These are phyloP conservation scores for Dolichotis patagonum DNA, from an alignment of 2,113 vertebrate genomes.

Conservation along the genomic window DNA sequence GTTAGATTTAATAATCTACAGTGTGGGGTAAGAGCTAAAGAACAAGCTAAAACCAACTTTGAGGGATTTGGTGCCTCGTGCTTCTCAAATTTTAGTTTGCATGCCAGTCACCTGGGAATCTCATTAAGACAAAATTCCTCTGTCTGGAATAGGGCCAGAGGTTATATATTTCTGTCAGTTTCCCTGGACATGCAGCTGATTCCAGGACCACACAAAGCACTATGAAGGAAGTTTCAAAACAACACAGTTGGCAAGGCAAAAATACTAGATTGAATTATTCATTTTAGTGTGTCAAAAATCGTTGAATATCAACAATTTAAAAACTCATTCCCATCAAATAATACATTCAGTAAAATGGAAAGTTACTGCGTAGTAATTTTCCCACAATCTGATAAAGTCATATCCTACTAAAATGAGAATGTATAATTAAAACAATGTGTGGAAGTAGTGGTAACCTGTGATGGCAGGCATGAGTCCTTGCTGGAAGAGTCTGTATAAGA, in stretches of 20 bases:
- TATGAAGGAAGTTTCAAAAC: not conserved
- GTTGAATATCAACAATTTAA: not conserved
- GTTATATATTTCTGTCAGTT: not conserved
- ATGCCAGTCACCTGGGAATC: not conserved
- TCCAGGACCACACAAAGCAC: not conserved
- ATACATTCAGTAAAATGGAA: not conserved
- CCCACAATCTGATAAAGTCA: not conserved
- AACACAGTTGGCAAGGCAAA: conserved; percentile 19
- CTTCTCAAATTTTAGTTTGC: not conserved
- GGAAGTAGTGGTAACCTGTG: not conserved
- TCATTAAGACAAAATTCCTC: conserved; percentile 36
- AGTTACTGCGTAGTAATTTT: conserved; percentile 7
- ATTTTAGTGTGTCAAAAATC: conserved; percentile 5
- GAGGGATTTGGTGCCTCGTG: conserved; percentile 18
- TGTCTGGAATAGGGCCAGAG: not conserved
- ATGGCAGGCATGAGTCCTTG: not conserved
- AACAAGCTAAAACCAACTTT: not conserved
- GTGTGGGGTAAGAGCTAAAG: not conserved
- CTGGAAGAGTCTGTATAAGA: not conserved
- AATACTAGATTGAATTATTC: not conserved
- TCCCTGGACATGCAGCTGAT: not conserved
- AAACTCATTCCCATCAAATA: not conserved
- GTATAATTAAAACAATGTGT: not conserved
- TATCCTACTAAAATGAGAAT: not conserved
- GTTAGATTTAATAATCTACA: not conserved